Percentiles rank a stretch among this genome's conserved stretches.
phyloP scores from a whole-genome alignment of 2,797 vertebrate species.

The Anabas testudineus region DNA sequence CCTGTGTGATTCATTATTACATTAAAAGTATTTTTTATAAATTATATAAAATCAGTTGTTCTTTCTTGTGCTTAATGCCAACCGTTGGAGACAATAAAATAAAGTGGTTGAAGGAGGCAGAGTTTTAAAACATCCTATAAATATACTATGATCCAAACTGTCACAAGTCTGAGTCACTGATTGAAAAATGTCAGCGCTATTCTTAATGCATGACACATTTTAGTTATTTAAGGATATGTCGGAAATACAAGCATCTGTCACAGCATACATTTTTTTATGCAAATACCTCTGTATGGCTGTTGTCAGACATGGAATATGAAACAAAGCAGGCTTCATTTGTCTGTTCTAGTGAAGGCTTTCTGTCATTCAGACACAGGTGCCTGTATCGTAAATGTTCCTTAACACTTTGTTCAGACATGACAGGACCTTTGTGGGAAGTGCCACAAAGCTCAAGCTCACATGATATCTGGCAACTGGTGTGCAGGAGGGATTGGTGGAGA shows the following conservation, averaged over 20 bases:
- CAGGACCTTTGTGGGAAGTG: neutral
- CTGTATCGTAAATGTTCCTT: slow-evolving; percentile 1
- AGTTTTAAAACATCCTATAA: slow-evolving; percentile 3
- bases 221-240: slow-evolving; percentile 16
- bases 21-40: neutral
- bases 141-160: slow-evolving; percentile 5
- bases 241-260: slow-evolving; percentile 7
- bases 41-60: neutral
- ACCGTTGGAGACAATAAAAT: neutral
- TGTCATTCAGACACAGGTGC: slow-evolving; percentile 6
- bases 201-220: slow-evolving; percentile 15
- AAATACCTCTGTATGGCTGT: neutral
- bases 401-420: slow-evolving; percentile 12
- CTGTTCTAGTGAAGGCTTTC: slow-evolving; percentile 3
- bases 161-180: neutral
- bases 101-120: neutral
- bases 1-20: neutral
- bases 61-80: neutral
- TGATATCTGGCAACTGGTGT: slow-evolving; percentile 11
- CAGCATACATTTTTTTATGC: neutral
- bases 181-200: slow-evolving; percentile 8
- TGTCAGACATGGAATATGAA: slow-evolving; percentile 16
- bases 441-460: neutral
- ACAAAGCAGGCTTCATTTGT: neutral
- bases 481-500: neutral